Conservation (phyloP, 2,888 invertebrate species). For the Gortyna flavago region DNA sequence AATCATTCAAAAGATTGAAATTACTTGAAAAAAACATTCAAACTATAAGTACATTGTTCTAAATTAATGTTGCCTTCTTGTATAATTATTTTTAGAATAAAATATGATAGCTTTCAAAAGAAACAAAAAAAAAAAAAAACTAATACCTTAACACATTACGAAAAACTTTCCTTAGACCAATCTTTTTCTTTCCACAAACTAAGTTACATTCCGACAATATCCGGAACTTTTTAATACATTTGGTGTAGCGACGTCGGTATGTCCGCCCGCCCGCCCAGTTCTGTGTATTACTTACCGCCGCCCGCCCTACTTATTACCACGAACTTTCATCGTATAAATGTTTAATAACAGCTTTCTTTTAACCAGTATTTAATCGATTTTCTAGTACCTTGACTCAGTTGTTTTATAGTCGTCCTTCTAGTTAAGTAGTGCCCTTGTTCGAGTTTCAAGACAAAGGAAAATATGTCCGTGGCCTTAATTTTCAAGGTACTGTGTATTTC, state of each 20-base stretch:
- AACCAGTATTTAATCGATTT: conserved; percentile 31
- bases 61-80: background rate
- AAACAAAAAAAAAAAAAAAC: background rate
- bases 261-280: conserved; percentile 50
- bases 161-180: background rate
- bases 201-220: background rate
- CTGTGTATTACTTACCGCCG: conserved; percentile 41
- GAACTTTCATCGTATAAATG: conserved; percentile 21
- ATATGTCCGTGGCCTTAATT: background rate
- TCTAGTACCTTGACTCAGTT: conserved; percentile 2
- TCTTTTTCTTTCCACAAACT: background rate
- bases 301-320: conserved; percentile 35
- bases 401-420: conserved; percentile 4
- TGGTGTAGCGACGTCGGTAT: conserved; percentile 22
- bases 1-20: background rate
- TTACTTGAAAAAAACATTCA: no score
- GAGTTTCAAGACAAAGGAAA: conserved; percentile 13
- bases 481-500: background rate
- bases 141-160: background rate
- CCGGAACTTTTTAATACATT: conserved; percentile 27
- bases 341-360: conserved; percentile 22
- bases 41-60: background rate
- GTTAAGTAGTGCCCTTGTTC: background rate
- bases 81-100: background rate
- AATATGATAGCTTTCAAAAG: background rate